Base-by-base conservation (phyloP, 2,797 vertebrate species). In the Pipistrellus kuhlii region DNA sequence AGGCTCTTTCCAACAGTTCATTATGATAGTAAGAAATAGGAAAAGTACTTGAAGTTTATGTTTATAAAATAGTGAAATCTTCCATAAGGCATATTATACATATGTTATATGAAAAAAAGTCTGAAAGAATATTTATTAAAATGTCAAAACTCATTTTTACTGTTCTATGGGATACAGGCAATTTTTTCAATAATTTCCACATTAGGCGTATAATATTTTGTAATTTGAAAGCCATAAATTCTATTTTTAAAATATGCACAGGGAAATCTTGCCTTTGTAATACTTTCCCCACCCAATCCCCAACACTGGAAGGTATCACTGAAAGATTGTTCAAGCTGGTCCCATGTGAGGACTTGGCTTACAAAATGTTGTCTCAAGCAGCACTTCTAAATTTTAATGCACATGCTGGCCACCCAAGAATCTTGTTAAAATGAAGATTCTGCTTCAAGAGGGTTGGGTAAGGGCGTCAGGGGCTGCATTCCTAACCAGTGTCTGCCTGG, bases 241-340 rank as follows among this genome's bases (percentile, higher is more conserved):
- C 15, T 62, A 44, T 46, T 80, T 89, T 85, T 66, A 7, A 86
- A 78, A 72, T 32, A 48, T 18, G 14, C 23, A 17, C 2, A 38
- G 35, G 17, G 5, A 41, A 48, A 91, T 95, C 35, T 87, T 82
- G n/a, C 44, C 35, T 71, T 76, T 82, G 10, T 46, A 71, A 85
- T 51, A n/a, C 3, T 62, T 81, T 68, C 18, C 35, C 5, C 21
- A 69, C 21, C 23, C 18, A 6, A n/a, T 85, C 55, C 53, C 44
- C 32, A 18, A 83, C 15, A 55, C 25, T 55, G 53, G 30, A 90
- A 53, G 38, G 14, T 30, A 55, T 90, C 82, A 76, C 20, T 27
- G 25, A 85, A 77, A 44, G 8, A 15, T 62, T 93, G 81, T 86
- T 95, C 91, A 55, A 64, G 82, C 15, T 38, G 30, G 8, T 88